Base-by-base conservation (phyloP, 2,888 invertebrate genomes). In the Dugesia japonica region DNA sequence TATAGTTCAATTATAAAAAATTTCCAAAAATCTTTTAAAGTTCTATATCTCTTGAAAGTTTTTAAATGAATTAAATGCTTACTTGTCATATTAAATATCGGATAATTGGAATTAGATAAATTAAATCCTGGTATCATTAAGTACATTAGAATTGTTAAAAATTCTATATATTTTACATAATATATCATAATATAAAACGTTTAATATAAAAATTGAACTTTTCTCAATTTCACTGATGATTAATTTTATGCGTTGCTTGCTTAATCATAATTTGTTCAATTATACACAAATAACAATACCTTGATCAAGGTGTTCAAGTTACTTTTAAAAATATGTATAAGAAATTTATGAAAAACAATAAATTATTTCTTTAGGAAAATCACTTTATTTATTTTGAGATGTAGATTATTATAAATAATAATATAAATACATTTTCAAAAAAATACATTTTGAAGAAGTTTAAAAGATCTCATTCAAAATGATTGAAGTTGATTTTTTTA, bases 131-230 rank as follows among this genome's bases (percentile, higher is more conserved):
- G 23, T 9, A 56, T 20, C 1, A 56, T 23, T n/a, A 56, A 20
- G 7, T 4, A 13, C 1, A 13, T 20, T 56, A 56, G 23, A 23
- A 56, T 56, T 56, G n/a, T 56, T 56, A 20, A 9, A 56, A 56
- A 56, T 23, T 56, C 56, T 4, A 56, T 4, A n/a, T 20, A 56
- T n/a, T n/a, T 56, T 4, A n/a, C 56, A 56, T 56, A 56, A 56
- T 56, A 20, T 56, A 56, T 56, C 56, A 56, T 56, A 56, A 56
- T 56, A 56, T 56, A 56, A 56, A 56, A 56, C 17, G n/a, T 56
- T 4, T 9, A 9, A 13, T 4, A 56, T 56, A 56, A 13, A 23
- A 56, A 56, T 4, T 56, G 56, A 56, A 56, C 20, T 20, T 56
- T 56, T 13, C 1, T 4, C 56, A 56, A 56, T 56, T 56, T 56